These are phyloP conservation scores for Micoletzkya japonica DNA, from an alignment of 2,888 invertebrate genomes.

Conservation along the genomic window DNA sequence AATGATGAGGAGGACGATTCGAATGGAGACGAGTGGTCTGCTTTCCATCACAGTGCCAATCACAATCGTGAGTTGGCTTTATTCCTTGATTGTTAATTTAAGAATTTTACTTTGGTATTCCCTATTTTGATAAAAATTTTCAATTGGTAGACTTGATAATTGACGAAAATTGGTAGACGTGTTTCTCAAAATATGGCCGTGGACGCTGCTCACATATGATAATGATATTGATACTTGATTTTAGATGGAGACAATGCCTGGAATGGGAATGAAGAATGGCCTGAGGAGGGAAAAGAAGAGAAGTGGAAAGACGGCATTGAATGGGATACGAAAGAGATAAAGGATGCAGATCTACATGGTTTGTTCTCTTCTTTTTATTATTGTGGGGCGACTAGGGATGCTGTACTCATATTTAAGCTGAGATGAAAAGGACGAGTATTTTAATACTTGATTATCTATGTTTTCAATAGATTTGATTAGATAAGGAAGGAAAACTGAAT, in stretches of 20 bases:
- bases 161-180: too few relatives aligned
- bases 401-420: too few relatives aligned
- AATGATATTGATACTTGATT: neutral
- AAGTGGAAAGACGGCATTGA: slow-evolving; percentile 18
- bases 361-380: neutral
- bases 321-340: slow-evolving; percentile 24
- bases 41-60: too few relatives aligned
- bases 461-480: too few relatives aligned
- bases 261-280: slow-evolving; percentile 10
- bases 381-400: neutral
- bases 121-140: neutral
- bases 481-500: too few relatives aligned
- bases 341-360: slow-evolving; percentile 2
- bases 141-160: neutral
- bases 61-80: too few relatives aligned
- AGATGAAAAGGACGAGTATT: neutral
- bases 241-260: neutral
- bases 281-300: neutral
- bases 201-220: too few relatives aligned
- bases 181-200: too few relatives aligned
- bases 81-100: neutral
- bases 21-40: too few relatives aligned
- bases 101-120: neutral
- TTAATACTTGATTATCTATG: neutral
- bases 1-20: too few relatives aligned